Evolutionary conservation across 2,888 invertebrate genomes (phyloP).

Genomic region (Crocallis elinguaria): DNA sequence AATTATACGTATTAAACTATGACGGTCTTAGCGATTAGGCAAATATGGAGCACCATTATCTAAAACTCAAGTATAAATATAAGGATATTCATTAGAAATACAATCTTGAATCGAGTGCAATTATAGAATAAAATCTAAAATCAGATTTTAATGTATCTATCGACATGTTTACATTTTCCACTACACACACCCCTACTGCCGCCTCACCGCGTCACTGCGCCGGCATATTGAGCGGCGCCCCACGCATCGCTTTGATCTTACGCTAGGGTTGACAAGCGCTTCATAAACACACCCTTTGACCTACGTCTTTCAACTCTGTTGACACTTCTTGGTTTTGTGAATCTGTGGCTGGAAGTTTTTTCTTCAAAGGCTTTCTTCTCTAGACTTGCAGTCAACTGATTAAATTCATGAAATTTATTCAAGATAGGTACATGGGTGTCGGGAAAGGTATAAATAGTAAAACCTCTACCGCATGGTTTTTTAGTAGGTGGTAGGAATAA

Average conservation of each 20-base stretch:
- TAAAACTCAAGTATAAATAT: too few species aligned
- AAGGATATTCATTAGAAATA: too few species aligned
- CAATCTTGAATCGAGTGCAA: too few species aligned
- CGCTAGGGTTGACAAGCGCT: conserved; percentile 41
- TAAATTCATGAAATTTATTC: too few species aligned
- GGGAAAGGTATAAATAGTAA: not conserved
- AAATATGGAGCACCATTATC: too few species aligned
- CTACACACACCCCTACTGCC: conserved; percentile 35
- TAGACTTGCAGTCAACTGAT: not conserved
- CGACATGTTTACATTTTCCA: not conserved
- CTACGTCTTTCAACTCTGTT: conserved; percentile 18
- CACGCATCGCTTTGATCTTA: conserved; percentile 58
- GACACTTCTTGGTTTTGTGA: conserved; percentile 18
- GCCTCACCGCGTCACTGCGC: conserved; percentile 43
- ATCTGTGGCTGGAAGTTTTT: conserved; percentile 12
- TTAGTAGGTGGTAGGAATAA: too few species aligned
- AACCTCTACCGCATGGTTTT: too few species aligned
- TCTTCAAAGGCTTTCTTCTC: not conserved
- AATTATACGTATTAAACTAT: too few species aligned
- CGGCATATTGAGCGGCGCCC: conserved; percentile 56
- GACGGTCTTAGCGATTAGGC: too few species aligned
- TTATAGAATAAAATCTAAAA: too few species aligned
- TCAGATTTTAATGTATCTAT: not conserved
- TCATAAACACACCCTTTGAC: conserved; percentile 38
- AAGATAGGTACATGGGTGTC: not conserved